Percentiles rank a stretch among this genome's conserved stretches.
These are phyloP conservation scores for Drosophila tsacasi DNA, from an alignment of 1,140 invertebrate genomes.

Conservation along the genomic window DNA sequence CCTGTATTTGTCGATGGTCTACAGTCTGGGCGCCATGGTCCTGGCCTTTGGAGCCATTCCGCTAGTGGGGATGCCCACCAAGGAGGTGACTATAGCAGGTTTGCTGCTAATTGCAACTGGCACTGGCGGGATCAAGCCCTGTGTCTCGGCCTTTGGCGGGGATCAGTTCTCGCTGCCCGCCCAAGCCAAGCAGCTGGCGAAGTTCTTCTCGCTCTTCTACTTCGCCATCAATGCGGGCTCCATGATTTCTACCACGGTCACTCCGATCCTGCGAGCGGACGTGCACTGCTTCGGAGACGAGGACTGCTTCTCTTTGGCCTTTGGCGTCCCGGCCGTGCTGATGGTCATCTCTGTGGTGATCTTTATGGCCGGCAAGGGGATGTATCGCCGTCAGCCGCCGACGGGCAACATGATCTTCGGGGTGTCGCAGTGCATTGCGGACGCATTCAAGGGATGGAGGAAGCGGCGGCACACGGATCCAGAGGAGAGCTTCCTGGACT, in stretches of 20 bases:
- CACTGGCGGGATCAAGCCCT: constrained; percentile 99
- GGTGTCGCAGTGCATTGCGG: constrained; percentile 91
- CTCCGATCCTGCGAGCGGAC: constrained; percentile 93
- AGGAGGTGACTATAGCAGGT: constrained; percentile 92
- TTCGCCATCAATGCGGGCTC: constrained; percentile 97
- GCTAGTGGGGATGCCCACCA: constrained; percentile 86
- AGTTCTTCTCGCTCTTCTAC: constrained; percentile 97
- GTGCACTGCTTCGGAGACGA: constrained; percentile 93
- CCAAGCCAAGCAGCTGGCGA: constrained; percentile 90
- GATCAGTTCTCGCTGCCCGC: constrained; percentile 93
- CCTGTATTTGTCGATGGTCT: constrained; percentile 95
- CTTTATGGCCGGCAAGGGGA: constrained; percentile 91
- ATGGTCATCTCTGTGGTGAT: constrained; percentile 95
- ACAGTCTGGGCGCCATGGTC: constrained; percentile 93
- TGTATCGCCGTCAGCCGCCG: constrained; percentile 92
- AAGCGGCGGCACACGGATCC: constrained; percentile 86
- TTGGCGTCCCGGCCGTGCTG: constrained; percentile 94
- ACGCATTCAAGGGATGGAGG: constrained; percentile 85
- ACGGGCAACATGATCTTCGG: constrained; percentile 93
- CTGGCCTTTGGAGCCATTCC: constrained; percentile 90
- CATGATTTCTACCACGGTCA: constrained; percentile 95
- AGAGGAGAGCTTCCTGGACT: constrained; percentile 91
- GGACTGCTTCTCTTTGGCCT: constrained; percentile 95
- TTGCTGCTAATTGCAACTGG: constrained; percentile 93
- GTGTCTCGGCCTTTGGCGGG: constrained; percentile 98